Conservation (phyloP, 2,888 invertebrate genomes). For the Monopis laevigella region DNA sequence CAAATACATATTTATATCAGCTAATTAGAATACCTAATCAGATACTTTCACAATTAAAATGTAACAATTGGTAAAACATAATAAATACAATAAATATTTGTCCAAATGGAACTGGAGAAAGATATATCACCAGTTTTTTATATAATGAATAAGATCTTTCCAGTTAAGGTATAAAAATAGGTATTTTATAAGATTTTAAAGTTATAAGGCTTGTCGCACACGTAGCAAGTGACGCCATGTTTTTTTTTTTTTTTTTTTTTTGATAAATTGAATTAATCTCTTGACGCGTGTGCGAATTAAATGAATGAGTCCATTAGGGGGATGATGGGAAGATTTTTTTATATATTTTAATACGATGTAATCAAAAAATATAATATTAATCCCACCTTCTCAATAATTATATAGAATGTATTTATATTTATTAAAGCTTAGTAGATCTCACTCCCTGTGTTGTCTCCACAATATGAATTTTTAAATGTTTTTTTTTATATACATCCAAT, state of each 20-base stretch:
- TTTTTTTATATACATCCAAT: constrained; percentile 54
- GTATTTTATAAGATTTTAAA: background rate
- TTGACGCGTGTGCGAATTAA: constrained; percentile 24
- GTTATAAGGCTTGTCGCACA: constrained; percentile 26
- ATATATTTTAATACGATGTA: constrained; percentile 55
- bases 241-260: constrained; percentile 1
- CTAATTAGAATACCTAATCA: too few species aligned
- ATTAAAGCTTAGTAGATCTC: too few species aligned
- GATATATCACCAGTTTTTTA: too few species aligned
- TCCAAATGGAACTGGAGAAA: too few species aligned
- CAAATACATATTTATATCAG: too few species aligned
- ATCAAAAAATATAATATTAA: constrained; percentile 45
- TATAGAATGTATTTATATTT: background rate
- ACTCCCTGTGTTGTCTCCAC: constrained; percentile 27
- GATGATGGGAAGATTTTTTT: constrained; percentile 55
- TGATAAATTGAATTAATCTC: background rate
- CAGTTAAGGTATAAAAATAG: too few species aligned
- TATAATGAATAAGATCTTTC: too few species aligned
- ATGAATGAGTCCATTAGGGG: constrained; percentile 54
- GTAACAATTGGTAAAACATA: too few species aligned
- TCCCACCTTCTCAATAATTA: background rate
- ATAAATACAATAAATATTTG: too few species aligned
- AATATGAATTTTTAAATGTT: constrained; percentile 36
- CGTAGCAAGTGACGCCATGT: constrained; percentile 10
- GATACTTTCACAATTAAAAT: too few species aligned